phyloP scores from a whole-genome alignment of 1,140 invertebrate genomes.

The Popillia japonica region DNA sequence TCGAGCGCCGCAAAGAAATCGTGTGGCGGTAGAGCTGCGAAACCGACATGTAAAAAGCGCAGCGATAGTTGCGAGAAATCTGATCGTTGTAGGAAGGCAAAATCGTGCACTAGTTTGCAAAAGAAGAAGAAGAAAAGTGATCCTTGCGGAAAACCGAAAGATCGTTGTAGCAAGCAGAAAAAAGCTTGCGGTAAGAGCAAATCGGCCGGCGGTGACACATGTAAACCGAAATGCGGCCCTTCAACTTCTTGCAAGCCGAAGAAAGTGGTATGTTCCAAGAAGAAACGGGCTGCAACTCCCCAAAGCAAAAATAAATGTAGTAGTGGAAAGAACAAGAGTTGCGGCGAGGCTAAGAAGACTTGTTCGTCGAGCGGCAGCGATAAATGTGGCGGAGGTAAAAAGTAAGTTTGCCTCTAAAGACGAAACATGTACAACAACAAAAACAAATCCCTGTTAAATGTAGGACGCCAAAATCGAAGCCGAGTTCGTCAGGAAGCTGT shows the following conservation, averaged over 20 bases:
- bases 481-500: background rate
- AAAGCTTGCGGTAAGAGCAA: no score
- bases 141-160: no score
- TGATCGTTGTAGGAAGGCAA: conserved; percentile 4
- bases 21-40: background rate
- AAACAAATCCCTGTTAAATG: no score
- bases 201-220: background rate
- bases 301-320: conserved; percentile 14
- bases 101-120: background rate
- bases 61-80: background rate
- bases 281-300: background rate
- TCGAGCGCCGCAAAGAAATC: background rate
- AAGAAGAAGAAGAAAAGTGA: conserved; percentile 14
- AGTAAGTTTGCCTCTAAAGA: no score
- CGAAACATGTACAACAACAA: no score
- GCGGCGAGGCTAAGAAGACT: no score
- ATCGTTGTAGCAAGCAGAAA: no score
- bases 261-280: background rate
- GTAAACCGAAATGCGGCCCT: background rate
- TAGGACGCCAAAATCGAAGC: background rate
- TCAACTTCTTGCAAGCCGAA: background rate
- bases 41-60: background rate
- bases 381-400: no score
- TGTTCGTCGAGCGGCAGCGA: no score
- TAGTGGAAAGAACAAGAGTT: background rate